Base-by-base conservation (phyloP, 2,113 vertebrate species). In the Prionailurus viverrinus region DNA sequence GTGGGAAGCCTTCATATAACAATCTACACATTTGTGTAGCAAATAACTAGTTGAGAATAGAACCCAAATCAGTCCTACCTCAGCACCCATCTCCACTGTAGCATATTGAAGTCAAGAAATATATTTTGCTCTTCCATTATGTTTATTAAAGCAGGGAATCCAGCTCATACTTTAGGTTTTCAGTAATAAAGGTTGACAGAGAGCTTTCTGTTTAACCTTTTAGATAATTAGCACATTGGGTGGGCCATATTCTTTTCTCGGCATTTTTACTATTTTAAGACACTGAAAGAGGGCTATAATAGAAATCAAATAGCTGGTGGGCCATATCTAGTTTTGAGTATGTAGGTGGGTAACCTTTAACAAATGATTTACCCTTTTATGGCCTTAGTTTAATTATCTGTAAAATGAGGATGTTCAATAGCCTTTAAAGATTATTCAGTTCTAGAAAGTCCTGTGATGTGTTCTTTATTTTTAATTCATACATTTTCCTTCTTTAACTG, bases 351-450 rank as follows among this genome's bases (percentile, higher is more conserved):
- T 82, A 84, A 95, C 21, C 10, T 84, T 84, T 61, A 86, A 41
- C 31, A 82, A 95, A 39, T 78, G 55, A 82, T 27, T 79, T 89
- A 41, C 16, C 19, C 58, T 88, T 94, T 71, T 69, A 91, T 92
- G n/a, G 58, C 7, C 48, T 93, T 71, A 27, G 68, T 93, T 95
- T 97, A 88, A 95, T 96, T 94, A 69, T n/a, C 33, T 85, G 31
- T 88, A 92, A 88, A 96, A 90, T 90, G 51, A 97, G 18, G 23
- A 33, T 96, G 33, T 78, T 78, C 41, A 89, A 25, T 78, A 61
- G 53, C 16, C 39, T 93, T 95, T 95, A 93, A n/a, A 85, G 33
- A 83, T 71, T 80, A 61, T 41, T 96, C 53, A 61, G 11, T 5
- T 39, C 33, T 80, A 74, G 55, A 78, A 95, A 93, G 6, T 68